phyloP scores from a whole-genome alignment of 2,888 invertebrate species.

The Ochlodes sylvanus region DNA sequence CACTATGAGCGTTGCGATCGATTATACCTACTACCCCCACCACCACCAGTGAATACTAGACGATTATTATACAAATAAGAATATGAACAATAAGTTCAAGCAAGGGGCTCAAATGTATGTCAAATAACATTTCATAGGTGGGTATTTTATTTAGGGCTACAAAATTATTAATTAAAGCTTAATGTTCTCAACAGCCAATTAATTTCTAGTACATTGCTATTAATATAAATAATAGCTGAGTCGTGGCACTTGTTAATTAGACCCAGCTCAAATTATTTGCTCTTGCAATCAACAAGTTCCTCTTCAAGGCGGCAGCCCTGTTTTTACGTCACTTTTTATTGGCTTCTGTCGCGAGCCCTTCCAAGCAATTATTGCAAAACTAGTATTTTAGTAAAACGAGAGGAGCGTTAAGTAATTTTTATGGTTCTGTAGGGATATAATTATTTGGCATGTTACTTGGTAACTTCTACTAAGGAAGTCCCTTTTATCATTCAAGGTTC shows the following conservation, averaged over 20 bases:
- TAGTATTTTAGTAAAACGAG: constrained; percentile 51
- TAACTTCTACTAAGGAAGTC: too few species aligned
- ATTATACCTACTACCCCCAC: neutral
- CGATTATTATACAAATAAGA: too few species aligned
- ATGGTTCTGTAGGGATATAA: neutral
- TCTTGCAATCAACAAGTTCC: constrained; percentile 59
- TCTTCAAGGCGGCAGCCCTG: constrained; percentile 54
- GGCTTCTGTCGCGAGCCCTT: constrained; percentile 64
- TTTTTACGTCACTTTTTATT: constrained; percentile 61
- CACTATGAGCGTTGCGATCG: constrained; percentile 3
- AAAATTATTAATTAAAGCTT: neutral
- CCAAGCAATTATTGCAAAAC: constrained; percentile 66
- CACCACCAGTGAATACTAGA: too few species aligned
- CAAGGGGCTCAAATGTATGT: too few species aligned
- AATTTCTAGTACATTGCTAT: neutral
- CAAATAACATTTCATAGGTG: too few species aligned
- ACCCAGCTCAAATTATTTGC: constrained; percentile 33
- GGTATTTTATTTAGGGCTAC: too few species aligned
- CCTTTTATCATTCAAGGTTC: too few species aligned
- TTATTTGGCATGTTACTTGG: too few species aligned
- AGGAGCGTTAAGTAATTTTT: neutral
- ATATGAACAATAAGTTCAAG: too few species aligned
- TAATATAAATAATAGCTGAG: constrained; percentile 35
- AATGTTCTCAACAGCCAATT: neutral
- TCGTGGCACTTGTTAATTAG: constrained; percentile 41